These are phyloP conservation scores for Listronotus oregonensis DNA, from an alignment of 1,140 invertebrate species.

Conservation along the genomic window DNA sequence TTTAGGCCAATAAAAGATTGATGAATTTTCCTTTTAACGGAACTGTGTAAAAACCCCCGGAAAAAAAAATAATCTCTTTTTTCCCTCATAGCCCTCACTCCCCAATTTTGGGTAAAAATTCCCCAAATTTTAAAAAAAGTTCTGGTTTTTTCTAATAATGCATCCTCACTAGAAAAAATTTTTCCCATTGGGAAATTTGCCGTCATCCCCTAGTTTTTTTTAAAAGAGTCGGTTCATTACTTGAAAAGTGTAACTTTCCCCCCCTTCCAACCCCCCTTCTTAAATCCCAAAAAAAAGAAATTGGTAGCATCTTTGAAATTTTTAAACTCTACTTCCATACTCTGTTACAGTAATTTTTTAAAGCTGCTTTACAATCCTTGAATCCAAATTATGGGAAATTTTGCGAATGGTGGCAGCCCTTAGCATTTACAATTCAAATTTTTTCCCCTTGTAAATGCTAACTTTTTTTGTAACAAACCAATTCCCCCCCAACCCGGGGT, in stretches of 20 bases:
- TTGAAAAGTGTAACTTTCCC: constrained; percentile 40
- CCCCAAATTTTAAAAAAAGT: constrained; percentile 8
- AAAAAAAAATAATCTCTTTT: constrained; percentile 25
- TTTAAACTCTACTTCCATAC: constrained; percentile 32
- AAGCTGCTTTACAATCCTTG: no score
- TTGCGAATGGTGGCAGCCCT: no score
- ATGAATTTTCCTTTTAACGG: constrained; percentile 31
- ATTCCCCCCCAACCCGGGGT: no score
- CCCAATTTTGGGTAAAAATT: constrained; percentile 18
- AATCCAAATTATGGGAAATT: no score
- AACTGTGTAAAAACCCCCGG: constrained; percentile 24
- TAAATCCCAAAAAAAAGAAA: constrained; percentile 41
- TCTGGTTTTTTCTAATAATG: constrained; percentile 48
- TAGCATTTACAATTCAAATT: no score
- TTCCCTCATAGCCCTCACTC: constrained; percentile 27
- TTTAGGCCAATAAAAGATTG: constrained; percentile 38
- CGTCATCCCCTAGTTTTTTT: constrained; percentile 13
- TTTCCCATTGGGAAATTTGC: constrained; percentile 8
- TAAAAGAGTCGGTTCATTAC: constrained; percentile 44
- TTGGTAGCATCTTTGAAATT: constrained; percentile 26
- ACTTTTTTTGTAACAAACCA: no score
- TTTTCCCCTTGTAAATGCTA: no score
- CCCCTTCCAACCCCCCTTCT: constrained; percentile 46
- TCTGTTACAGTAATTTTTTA: neutral
- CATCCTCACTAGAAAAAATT: constrained; percentile 44